Base-by-base conservation (phyloP, 1,140 invertebrate species). In the Hycleus cichorii region DNA sequence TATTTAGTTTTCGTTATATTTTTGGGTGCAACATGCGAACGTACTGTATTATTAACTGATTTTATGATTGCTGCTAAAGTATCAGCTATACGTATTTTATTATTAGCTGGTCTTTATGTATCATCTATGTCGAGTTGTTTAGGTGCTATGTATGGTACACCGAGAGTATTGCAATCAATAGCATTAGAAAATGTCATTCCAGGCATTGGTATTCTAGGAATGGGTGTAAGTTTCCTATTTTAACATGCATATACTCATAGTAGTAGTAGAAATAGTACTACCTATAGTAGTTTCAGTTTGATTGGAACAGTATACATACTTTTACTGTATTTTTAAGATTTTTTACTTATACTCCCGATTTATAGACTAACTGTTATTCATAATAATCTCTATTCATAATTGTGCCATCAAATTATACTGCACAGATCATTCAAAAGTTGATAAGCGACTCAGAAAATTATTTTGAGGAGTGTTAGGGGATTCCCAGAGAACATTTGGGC, bases 101-200 rank as follows among this genome's bases (percentile, higher is more conserved):
- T 97, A 52, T 76, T 97, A 18, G 87, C 90, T 60, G 95, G 94
- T 12, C 80, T 97, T 9, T 97, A 98, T 75, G 91, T 97, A 3
- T 94, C 91, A 25, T 96, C 94, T 26, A 90, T 97, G 78, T 95
- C 92, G 9, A 93, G 91, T 47, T 94, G 93, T 74, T 83, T 97
- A 64, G 93, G 93, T 43, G 90, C 93, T 47, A 89, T 97, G 82
- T 96, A 97, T 72, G 94, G 94, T 11, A 95, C 94, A 26, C 93
- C 95, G 1, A 79, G 94, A 58, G 93, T 98, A 24, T 76, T 97
- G 9, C 95, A 97, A 74, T 93, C 90, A 53, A 96, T 97, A 65
- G 93, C 94, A 40, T 89, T 91, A 72, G 93, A 97, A 77, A 96
- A 92, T 79, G 92, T 95, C 10, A 91, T 98, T 66, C 94, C 95